phyloP scores from a whole-genome alignment of 2,113 vertebrate species.

The Catagonus wagneri region DNA sequence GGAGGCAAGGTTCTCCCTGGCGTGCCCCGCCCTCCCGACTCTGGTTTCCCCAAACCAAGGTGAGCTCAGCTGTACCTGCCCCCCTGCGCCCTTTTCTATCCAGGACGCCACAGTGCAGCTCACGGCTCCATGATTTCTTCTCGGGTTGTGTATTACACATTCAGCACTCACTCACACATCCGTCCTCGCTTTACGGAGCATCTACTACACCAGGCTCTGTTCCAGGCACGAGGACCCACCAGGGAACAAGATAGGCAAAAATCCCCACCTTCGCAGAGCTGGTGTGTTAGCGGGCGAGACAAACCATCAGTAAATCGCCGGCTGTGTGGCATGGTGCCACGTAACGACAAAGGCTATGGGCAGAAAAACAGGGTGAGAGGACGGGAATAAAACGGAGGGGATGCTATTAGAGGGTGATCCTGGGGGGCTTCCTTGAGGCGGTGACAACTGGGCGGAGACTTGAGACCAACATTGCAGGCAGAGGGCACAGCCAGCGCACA shows the following conservation, averaged over 20 bases:
- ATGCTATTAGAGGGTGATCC: not conserved
- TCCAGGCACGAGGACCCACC: not conserved
- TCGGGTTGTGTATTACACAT: accelerated
- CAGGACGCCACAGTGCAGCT: not conserved
- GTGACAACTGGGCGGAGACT: not conserved
- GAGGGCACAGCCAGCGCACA: not conserved
- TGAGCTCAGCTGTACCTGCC: not conserved
- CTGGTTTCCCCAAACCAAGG: not conserved
- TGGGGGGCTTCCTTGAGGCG: not conserved
- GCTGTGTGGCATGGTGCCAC: accelerated
- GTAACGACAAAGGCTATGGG: not conserved
- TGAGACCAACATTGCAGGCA: not conserved
- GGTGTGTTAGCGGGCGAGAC: not conserved
- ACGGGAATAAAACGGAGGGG: too few relatives aligned
- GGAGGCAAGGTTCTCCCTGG: not conserved
- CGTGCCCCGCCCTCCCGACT: not conserved
- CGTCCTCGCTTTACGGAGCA: not conserved
- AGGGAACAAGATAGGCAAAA: not conserved
- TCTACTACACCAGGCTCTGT: too few relatives aligned
- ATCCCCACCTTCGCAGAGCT: not conserved
- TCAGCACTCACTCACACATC: not conserved
- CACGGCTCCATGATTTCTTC: accelerated
- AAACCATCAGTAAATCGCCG: not conserved
- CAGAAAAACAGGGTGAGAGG: not conserved
- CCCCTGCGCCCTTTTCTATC: not conserved